Evolutionary conservation across 2,888 invertebrate genomes (phyloP).

Genomic region (Hydraecia micacea): DNA sequence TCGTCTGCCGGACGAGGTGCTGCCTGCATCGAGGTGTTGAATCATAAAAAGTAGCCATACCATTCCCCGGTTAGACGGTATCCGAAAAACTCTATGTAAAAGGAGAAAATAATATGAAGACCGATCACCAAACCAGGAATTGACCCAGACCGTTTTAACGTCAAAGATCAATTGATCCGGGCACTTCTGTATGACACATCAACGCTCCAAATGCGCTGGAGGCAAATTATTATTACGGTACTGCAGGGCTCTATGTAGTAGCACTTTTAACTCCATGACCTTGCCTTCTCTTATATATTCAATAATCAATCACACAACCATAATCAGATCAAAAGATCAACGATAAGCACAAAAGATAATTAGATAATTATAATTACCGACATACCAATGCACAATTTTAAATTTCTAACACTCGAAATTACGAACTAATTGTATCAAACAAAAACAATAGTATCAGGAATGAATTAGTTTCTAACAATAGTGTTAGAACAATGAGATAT

Average conservation of each 20-base stretch:
- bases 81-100: too few relatives aligned
- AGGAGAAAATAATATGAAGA: too few relatives aligned
- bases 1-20: too few relatives aligned
- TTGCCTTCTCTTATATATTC: conserved; percentile 36
- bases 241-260: background rate
- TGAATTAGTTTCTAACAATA: conserved; percentile 60
- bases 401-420: conserved; percentile 38
- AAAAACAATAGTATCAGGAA: conserved; percentile 29
- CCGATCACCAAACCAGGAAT: too few relatives aligned
- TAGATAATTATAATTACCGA: conserved; percentile 22
- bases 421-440: conserved; percentile 39
- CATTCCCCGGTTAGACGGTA: too few relatives aligned
- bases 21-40: too few relatives aligned
- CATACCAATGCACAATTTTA: conserved; percentile 33
- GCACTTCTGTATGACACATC: too few relatives aligned
- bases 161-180: too few relatives aligned
- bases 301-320: conserved; percentile 45
- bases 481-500: conserved; percentile 53
- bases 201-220: background rate
- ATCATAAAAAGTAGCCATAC: too few relatives aligned
- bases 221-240: too few relatives aligned
- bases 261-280: conserved; percentile 4
- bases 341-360: conserved; percentile 37
- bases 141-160: too few relatives aligned
- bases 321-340: conserved; percentile 50